Base-by-base conservation (phyloP, 2,888 invertebrate genomes). In the Congeria kusceri region DNA sequence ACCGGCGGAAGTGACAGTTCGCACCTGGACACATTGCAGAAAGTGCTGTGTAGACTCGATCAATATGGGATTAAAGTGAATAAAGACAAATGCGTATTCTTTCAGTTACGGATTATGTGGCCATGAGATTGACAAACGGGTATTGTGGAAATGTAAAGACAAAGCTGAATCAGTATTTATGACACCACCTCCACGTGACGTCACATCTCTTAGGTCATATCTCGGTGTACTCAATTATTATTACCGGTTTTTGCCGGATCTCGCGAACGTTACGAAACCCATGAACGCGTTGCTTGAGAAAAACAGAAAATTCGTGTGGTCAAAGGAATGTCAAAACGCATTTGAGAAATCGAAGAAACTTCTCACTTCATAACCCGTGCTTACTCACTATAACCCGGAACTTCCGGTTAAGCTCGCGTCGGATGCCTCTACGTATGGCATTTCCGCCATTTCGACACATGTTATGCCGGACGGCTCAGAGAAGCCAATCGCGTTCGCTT, bases 341-440 rank as follows among this genome's bases (percentile, higher is more conserved):
- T 58, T 72, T 23, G 39, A 39, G 1, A 49, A 63, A 28, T 62
- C 84, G 13, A 91, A 91, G 63, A 39, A 63, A 27, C 25, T 81
- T 9, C 66, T 90, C 15, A 70, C 72, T 11, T 79, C 83, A 9
- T 76, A 85, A 7, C 63, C 77, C 7, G 76, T 90, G 7, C 78
- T 92, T 9, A 80, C 82, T 18, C 91, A 92, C 74, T 92, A 87
- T 82, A 88, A 93, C 62, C 88, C 89, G 2, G 64, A 44, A 13
- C 65, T 84, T 28, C 85, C 84, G n/a, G 65, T 93, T 4, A 77
- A 82, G 25, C 67, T 94, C 1, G 88, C 92, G 0, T 89, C 90
- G 29, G 94, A 94, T 85, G 93, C 93, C 0, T 90, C 89, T 18
- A 88, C 88, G 13, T 72, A 65, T 20, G 92, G 92, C 7, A 7